These are phyloP conservation scores for Pentamera pediparva DNA, from an alignment of 53 echinoderm and acorn worm genomes.

Conservation along the genomic window DNA sequence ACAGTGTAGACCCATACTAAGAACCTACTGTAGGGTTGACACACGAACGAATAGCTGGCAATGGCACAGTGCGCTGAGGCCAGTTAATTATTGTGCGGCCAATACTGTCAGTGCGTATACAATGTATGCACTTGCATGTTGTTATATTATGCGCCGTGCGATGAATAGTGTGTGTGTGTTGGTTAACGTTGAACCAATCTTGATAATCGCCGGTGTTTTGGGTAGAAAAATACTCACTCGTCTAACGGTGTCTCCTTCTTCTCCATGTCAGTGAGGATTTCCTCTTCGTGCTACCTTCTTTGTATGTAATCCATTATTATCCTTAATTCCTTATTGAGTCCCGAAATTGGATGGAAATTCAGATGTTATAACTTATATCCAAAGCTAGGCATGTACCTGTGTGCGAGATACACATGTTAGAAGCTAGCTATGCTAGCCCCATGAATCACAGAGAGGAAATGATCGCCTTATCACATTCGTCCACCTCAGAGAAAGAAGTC, in stretches of 20 bases:
- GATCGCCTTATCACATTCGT: slow-evolving; percentile 34
- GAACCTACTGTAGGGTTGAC: too few relatives aligned
- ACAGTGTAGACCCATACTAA: too few relatives aligned
- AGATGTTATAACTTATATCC: slow-evolving; percentile 3
- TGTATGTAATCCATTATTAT: slow-evolving; percentile 57
- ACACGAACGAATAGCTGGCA: too few relatives aligned
- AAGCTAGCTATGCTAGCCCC: slow-evolving; percentile 24
- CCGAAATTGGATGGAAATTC: slow-evolving; percentile 31
- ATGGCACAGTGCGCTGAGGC: too few relatives aligned
- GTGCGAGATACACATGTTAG: slow-evolving; percentile 26
- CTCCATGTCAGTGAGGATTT: slow-evolving; percentile 57
- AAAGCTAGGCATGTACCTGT: slow-evolving; percentile 27
- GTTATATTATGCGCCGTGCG: too few relatives aligned
- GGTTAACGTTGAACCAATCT: too few relatives aligned
- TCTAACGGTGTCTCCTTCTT: slow-evolving; percentile 63
- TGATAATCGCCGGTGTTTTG: slow-evolving; percentile 29
- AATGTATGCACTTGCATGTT: too few relatives aligned
- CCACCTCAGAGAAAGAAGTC: slow-evolving; percentile 34
- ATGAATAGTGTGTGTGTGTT: too few relatives aligned
- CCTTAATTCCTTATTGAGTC: slow-evolving; percentile 38
- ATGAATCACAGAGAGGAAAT: slow-evolving; percentile 78
- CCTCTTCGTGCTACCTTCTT: slow-evolving; percentile 41
- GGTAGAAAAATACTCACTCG: slow-evolving; percentile 55
- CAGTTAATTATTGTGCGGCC: too few relatives aligned
- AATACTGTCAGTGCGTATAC: too few relatives aligned